Conservation (phyloP, 2,113 vertebrate genomes). For the Plecturocebus donacophilus region DNA sequence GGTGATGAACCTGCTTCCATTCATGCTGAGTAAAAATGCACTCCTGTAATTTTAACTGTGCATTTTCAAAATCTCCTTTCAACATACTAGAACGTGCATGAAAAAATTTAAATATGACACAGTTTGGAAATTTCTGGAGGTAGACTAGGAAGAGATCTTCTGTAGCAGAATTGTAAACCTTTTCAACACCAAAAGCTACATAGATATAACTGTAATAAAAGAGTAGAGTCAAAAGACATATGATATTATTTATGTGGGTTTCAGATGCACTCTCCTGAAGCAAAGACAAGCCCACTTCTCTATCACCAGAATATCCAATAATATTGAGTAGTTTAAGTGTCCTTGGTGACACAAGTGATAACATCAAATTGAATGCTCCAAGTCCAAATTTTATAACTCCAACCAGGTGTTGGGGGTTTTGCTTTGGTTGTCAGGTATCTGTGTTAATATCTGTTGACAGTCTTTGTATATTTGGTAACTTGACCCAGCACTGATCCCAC, state of each 20-base stretch:
- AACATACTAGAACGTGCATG: constrained; percentile 87
- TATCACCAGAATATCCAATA: constrained; percentile 60
- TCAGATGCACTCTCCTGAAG: constrained; percentile 85
- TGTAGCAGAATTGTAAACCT: neutral
- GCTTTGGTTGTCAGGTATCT: constrained; percentile 41
- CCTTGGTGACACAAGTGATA: constrained; percentile 72
- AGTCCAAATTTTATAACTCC: constrained; percentile 73
- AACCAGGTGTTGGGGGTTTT: constrained; percentile 64
- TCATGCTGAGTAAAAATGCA: constrained; percentile 89
- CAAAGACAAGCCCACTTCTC: constrained; percentile 85
- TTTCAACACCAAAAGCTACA: constrained; percentile 85
- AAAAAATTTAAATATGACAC: constrained; percentile 91
- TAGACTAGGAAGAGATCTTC: constrained; percentile 88
- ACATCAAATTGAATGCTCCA: constrained; percentile 70
- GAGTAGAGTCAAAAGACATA: constrained; percentile 88
- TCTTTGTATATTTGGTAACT: constrained; percentile 79
- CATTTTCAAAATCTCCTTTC: constrained; percentile 88
- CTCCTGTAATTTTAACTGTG: constrained; percentile 85
- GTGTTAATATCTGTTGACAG: constrained; percentile 60
- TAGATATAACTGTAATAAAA: constrained; percentile 89
- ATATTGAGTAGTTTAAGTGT: constrained; percentile 68
- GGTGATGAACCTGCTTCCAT: constrained; percentile 92
- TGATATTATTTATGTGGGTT: constrained; percentile 85
- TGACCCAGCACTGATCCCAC: constrained; percentile 39
- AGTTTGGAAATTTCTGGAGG: constrained; percentile 90